A percentile compares a stretch with the other conserved stretches of the same genome.
Conservation (phyloP, 2,888 invertebrate genomes). For the Laspeyria flexula region DNA sequence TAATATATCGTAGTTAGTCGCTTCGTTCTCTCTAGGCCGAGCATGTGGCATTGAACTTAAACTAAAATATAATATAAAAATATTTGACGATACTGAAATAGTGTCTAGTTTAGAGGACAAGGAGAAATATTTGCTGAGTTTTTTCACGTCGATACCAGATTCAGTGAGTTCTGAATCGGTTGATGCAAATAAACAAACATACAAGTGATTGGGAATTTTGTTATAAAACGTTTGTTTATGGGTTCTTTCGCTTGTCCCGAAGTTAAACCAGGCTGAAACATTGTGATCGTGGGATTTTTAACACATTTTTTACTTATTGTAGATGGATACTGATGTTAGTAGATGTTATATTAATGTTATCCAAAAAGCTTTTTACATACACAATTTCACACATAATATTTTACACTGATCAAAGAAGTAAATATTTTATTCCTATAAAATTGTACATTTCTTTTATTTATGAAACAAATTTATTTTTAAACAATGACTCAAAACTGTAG, state of each 20-base stretch:
- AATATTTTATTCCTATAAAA: too few relatives aligned
- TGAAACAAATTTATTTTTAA: too few relatives aligned
- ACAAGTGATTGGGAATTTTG: conserved; percentile 3
- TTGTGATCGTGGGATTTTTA: neutral
- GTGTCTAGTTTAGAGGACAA: conserved; percentile 53
- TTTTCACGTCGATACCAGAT: conserved; percentile 27
- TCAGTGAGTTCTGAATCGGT: conserved; percentile 17
- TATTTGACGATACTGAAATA: conserved; percentile 42
- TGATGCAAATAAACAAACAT: conserved; percentile 20
- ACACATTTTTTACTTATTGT: neutral
- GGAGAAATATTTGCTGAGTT: conserved; percentile 39
- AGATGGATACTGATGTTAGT: too few relatives aligned
- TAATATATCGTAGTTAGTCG: conserved; percentile 47
- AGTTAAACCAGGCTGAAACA: conserved; percentile 19
- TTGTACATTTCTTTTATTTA: too few relatives aligned
- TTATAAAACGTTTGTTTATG: conserved; percentile 21
- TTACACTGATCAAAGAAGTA: too few relatives aligned
- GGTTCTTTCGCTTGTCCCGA: conserved; percentile 21
- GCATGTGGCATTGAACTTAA: conserved; percentile 71
- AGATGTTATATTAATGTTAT: neutral
- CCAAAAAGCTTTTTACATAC: neutral
- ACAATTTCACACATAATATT: too few relatives aligned
- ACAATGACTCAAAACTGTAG: neutral
- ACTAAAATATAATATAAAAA: conserved; percentile 56
- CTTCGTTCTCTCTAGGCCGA: conserved; percentile 58